Conservation (phyloP, 2,797 vertebrate genomes). For the Molossus alvarezi region DNA sequence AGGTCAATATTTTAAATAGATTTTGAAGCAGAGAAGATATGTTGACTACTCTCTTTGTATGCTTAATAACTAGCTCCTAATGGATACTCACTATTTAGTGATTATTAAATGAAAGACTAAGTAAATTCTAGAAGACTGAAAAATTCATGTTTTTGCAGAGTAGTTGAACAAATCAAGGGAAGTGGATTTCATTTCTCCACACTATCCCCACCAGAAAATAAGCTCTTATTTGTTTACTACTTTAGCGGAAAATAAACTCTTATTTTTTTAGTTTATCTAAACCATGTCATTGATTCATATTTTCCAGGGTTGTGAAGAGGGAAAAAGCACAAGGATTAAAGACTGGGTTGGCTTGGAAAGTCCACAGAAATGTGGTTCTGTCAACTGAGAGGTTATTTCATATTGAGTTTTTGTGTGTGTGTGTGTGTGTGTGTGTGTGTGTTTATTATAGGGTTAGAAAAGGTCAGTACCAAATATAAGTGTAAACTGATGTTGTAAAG, state of each 20-base stretch:
- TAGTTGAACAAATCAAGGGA: background rate
- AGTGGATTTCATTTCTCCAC: background rate
- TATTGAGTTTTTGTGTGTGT: slow-evolving; percentile 10
- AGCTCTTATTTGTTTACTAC: background rate
- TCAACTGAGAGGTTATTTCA: slow-evolving; percentile 58
- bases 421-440: too few species aligned
- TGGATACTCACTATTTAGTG: background rate
- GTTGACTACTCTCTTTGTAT: background rate
- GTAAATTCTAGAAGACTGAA: background rate
- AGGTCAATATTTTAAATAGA: slow-evolving; percentile 31
- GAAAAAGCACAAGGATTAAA: background rate
- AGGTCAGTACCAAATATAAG: slow-evolving; percentile 53
- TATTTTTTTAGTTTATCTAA: slow-evolving; percentile 36
- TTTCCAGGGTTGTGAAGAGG: slow-evolving; percentile 2
- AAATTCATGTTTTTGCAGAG: background rate
- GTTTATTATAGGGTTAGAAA: slow-evolving; percentile 10
- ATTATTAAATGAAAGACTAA: background rate
- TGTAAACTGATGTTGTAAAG: slow-evolving; percentile 20
- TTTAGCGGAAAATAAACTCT: slow-evolving; percentile 17
- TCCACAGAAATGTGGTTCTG: slow-evolving; percentile 58
- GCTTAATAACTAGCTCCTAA: background rate
- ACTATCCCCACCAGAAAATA: background rate
- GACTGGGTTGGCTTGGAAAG: background rate
- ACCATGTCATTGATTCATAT: slow-evolving; percentile 24
- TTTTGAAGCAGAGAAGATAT: slow-evolving; percentile 11